A percentile compares a stretch with the other conserved stretches of the same genome.
phyloP scores from a whole-genome alignment of 2,113 vertebrate species.

The Dromas ardeola region DNA sequence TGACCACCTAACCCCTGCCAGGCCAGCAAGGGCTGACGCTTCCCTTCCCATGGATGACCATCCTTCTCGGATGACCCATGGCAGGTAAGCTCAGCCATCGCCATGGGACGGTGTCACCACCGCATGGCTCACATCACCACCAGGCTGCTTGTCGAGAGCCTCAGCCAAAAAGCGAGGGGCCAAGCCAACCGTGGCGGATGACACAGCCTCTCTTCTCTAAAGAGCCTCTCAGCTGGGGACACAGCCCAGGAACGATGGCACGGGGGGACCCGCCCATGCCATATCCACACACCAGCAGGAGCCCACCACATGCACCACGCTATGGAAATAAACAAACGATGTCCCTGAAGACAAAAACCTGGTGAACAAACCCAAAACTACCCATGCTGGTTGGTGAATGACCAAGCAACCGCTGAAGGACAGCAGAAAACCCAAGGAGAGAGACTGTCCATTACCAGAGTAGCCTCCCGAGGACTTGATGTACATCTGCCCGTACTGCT shows the following conservation, averaged over 20 bases:
- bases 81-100: neutral
- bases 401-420: neutral
- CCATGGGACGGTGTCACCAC: neutral
- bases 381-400: fast-evolving
- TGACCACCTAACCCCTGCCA: fast-evolving
- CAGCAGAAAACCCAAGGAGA: neutral
- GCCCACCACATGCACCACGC: fast-evolving
- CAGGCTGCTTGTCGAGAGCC: neutral
- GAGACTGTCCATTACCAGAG: constrained; percentile 74
- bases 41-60: neutral
- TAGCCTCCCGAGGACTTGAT: constrained; percentile 87
- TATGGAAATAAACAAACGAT: fast-evolving
- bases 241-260: fast-evolving
- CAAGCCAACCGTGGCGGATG: fast-evolving
- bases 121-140: neutral
- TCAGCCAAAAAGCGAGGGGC: neutral
- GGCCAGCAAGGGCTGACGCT: neutral
- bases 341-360: neutral
- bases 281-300: neutral
- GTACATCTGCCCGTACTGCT: constrained; percentile 90
- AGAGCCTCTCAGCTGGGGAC: neutral
- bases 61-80: fast-evolving
- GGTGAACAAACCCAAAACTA: neutral
- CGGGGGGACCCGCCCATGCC: fast-evolving
- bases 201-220: neutral